Base-by-base conservation (phyloP, 2,888 invertebrate species). In the Poecilobothrus nobilitatus region DNA sequence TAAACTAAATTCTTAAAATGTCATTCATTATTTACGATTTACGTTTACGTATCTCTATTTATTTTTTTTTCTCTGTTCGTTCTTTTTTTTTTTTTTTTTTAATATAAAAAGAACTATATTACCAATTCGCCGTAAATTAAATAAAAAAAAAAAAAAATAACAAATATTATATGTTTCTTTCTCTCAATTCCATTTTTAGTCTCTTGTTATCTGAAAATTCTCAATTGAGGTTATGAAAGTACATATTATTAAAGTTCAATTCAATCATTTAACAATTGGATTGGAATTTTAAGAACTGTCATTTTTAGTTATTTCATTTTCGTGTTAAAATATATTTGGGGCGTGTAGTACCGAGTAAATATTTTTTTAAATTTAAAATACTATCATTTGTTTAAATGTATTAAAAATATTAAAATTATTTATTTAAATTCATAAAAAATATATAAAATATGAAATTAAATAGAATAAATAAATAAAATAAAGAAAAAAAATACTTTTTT, bases 281-380 rank as follows among this genome's bases (percentile, higher is more conserved):
- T 5, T 37, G 5, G n/a, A n/a, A 7, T 34, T 5, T 34, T 44
- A 44, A 53, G 53, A 53, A 15, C 53, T 53, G 53, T 53, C 53
- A 53, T 3, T 18, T 53, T 53, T 53, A 53, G 53, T 53, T 53
- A n/a, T 53, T 18, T 6, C 9, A 53, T 53, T 53, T 53, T 53
- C 18, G 53, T 53, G 53, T 15, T 53, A 18, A 41, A 41, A 18
- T 18, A 6, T 18, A 18, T 18, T 53, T 53, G 15, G 53, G 53
- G 53, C 15, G 53, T 53, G 53, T 53, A 12, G 18, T 53, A 53
- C 15, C 53, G 53, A 53, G 53, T 53, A 15, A 53, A 18, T 53
- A 53, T 53, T 53, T 53, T n/a, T 53, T 53, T 53, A 53, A 53
- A n/a, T 53, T 53, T 53, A 18, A 53, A 53, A 53, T 18, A 53